These are phyloP conservation scores for Cephus rjabovi DNA, from an alignment of 2,888 invertebrate species.

Conservation along the genomic window DNA sequence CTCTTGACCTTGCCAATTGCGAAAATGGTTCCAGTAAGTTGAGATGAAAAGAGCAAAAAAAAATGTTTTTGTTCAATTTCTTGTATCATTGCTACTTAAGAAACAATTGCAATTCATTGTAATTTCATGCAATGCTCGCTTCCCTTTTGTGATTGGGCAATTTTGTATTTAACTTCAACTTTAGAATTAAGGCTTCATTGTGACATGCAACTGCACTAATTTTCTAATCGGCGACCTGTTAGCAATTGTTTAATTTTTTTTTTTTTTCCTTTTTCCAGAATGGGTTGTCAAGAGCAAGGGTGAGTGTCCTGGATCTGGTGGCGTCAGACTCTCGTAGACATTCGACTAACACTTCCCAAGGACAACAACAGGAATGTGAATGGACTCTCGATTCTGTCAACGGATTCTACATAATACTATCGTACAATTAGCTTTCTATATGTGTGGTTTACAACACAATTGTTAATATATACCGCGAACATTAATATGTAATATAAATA, in stretches of 20 bases:
- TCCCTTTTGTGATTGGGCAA: neutral
- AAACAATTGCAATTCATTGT: neutral
- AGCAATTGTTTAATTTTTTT: neutral
- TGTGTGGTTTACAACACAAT: neutral
- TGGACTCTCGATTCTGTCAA: neutral
- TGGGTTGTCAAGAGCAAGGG: constrained; percentile 73
- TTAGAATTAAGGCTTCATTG: neutral
- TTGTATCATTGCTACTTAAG: neutral
- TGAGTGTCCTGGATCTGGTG: constrained; percentile 74
- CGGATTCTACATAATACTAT: neutral
- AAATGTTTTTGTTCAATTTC: neutral
- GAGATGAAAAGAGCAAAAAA: neutral
- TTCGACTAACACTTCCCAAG: neutral
- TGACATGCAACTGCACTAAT: neutral
- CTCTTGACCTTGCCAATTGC: constrained; percentile 75
- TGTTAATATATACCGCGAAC: neutral
- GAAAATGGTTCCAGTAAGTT: constrained; percentile 74
- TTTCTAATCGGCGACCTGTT: neutral
- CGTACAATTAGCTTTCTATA: neutral
- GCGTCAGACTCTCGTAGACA: constrained; percentile 73
- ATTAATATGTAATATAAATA: neutral
- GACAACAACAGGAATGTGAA: neutral
- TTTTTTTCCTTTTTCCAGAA: constrained; percentile 65
- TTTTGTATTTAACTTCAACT: neutral
- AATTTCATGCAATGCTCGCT: neutral